A percentile compares a stretch with the other conserved stretches of the same genome.
phyloP scores from a whole-genome alignment of 2,797 vertebrate species.

The Pseudocheirus occidentalis region DNA sequence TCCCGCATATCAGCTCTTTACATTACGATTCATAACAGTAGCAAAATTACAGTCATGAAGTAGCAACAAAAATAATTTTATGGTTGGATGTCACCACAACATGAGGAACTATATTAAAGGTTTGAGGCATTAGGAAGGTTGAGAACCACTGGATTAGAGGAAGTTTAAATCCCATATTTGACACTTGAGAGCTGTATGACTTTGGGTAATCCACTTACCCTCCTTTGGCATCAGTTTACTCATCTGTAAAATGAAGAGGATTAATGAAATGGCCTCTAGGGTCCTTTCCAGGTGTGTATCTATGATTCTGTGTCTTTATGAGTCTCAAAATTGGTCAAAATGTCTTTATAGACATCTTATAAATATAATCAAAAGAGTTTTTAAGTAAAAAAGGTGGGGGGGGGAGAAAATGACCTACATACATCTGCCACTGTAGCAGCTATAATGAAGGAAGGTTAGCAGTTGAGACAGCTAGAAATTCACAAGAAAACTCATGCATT shows the following conservation, averaged over 20 bases:
- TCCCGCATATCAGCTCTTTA: too few relatives aligned
- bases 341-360: not conserved
- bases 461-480: not conserved
- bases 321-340: not conserved
- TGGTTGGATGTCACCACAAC: too few relatives aligned
- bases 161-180: not conserved
- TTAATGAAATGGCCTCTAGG: not conserved
- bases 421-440: not conserved
- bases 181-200: not conserved
- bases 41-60: too few relatives aligned
- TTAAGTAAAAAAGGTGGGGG: not conserved
- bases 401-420: not conserved
- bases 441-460: not conserved
- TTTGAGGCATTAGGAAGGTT: too few relatives aligned
- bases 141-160: too few relatives aligned
- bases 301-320: not conserved
- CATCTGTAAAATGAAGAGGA: not conserved
- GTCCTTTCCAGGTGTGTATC: not conserved
- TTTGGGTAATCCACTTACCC: not conserved
- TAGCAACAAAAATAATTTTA: too few relatives aligned
- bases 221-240: not conserved
- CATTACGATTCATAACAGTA: too few relatives aligned
- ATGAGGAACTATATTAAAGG: too few relatives aligned
- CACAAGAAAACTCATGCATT: not conserved
- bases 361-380: not conserved